Base-by-base conservation (phyloP, 1,140 invertebrate genomes). In the Zaprionus nigranus region DNA sequence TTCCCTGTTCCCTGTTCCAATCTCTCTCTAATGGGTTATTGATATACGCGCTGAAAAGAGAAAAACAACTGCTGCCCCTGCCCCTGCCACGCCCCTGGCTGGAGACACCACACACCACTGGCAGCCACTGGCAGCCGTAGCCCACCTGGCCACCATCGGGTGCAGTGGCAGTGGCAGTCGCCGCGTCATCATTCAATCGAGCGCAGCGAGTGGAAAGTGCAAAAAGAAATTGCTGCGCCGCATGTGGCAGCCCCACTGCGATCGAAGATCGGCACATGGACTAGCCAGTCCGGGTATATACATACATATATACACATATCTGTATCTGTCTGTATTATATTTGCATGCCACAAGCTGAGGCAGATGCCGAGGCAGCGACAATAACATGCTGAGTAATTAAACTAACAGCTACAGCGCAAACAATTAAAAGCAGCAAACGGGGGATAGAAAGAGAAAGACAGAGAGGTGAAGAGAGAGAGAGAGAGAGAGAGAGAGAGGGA, bases 361-460 rank as follows among this genome's bases (percentile, higher is more conserved):
- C n/a, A 46, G 40, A 3, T 7, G 40, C 40, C 3, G 40, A 6
- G 40, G 30, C 54, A 38, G 40, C 24, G 46, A 24, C 20, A 61
- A 60, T n/a, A 82, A 82, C 76, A 80, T 87, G 82, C 77, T 78
- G 84, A 81, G 81, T 87, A 87, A 87, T 87, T 87, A 88, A 87
- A 80, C 53, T 53, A 76, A 72, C 73, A 75, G 51, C 67, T 9
- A 53, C 73, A 70, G 56, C 54, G 51, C 28, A 40, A 65, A 76
- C 61, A 76, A 56, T 64, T 65, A 77, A 49, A 77, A 24, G 12
- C 20, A 12, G 46, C 46, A 24, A 20, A 13, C 30, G 17, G 38
- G 51, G 22, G 26, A 34, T 9, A 57, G 38, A 5, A 9, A 7
- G 12, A 28, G 53, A 36, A 30, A 24, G 40, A 9, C 17, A 53